A percentile compares a stretch with the other conserved stretches of the same genome.
Evolutionary conservation across 2,888 invertebrate species (phyloP).

Genomic region (Marronus borbonicus): DNA sequence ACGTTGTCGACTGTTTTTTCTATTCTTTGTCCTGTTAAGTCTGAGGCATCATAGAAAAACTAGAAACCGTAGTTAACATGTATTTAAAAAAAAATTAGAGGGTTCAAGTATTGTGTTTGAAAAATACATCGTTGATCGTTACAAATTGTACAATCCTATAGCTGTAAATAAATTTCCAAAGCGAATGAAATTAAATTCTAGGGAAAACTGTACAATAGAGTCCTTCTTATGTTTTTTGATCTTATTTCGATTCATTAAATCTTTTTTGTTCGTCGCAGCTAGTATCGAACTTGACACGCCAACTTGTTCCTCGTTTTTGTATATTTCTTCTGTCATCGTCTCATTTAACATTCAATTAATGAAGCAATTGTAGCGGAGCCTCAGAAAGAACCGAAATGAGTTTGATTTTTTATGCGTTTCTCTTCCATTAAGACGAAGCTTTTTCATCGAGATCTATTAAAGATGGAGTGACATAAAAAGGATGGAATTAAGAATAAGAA

Average conservation of each 20-base stretch:
- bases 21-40: too few relatives aligned
- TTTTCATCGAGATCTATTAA: neutral
- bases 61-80: too few relatives aligned
- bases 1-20: too few relatives aligned
- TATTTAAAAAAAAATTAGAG: too few relatives aligned
- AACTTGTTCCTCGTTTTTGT: neutral
- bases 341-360: conserved; percentile 39
- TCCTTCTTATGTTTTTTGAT: neutral
- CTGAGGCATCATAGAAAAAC: too few relatives aligned
- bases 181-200: neutral
- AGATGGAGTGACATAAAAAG: neutral
- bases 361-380: conserved; percentile 18
- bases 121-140: neutral
- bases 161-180: neutral
- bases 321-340: neutral
- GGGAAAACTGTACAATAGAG: neutral
- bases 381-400: conserved; percentile 20
- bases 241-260: conserved; percentile 18
- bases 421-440: neutral
- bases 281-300: neutral
- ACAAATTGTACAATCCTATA: neutral
- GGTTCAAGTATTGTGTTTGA: too few relatives aligned
- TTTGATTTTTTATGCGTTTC: conserved; percentile 27
- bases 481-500: neutral
- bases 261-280: conserved; percentile 19